Conservation (phyloP, 2,113 vertebrate species). For the Archilochus colubris region DNA sequence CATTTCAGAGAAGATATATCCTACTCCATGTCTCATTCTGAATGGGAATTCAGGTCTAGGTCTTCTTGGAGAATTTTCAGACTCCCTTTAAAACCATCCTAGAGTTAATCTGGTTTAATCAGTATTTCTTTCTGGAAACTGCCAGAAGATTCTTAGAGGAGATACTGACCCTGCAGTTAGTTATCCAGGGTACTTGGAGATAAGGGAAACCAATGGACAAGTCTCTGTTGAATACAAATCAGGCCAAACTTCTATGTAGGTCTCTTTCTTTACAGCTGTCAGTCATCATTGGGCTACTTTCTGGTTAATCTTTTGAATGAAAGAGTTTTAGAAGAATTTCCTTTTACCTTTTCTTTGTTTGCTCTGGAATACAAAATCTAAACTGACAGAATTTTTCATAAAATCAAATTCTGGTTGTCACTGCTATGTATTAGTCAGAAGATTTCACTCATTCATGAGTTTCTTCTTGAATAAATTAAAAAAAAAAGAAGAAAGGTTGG, state of each 20-base stretch:
- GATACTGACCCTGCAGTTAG: neutral
- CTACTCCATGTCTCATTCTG: neutral
- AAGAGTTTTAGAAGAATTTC: neutral
- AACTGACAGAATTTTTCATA: neutral
- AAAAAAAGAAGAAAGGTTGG: neutral
- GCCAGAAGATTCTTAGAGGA: neutral
- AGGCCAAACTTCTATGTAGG: neutral
- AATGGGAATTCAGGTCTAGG: neutral
- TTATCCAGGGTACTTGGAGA: neutral
- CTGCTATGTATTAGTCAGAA: neutral
- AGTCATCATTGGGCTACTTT: neutral
- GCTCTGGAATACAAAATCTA: neutral
- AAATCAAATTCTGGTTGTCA: neutral
- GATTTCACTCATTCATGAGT: neutral
- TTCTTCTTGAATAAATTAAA: neutral
- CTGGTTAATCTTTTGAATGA: neutral
- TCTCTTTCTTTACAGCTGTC: neutral
- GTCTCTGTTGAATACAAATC: neutral
- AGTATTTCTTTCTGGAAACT: neutral
- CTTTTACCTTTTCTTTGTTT: neutral
- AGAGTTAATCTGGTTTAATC: neutral
- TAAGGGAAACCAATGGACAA: neutral
- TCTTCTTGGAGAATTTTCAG: neutral
- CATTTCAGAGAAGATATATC: neutral
- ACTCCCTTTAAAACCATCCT: accelerated